Evolutionary conservation across 2,113 vertebrate genomes (phyloP), one percentile per base, ranked within the genome.

Genomic region (Beaufortia kweichowensis): DNA sequence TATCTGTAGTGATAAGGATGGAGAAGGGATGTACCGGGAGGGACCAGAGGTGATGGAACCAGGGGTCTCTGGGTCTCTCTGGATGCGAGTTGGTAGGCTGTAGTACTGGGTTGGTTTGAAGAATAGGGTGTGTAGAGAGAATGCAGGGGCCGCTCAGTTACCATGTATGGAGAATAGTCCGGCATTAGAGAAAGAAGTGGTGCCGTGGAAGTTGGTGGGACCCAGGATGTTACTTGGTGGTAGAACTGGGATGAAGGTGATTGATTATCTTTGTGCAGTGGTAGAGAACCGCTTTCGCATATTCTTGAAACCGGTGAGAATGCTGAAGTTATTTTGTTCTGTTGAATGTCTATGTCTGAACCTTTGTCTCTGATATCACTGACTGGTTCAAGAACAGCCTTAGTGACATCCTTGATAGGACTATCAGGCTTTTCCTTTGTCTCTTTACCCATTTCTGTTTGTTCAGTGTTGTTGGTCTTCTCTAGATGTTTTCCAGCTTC

Each of bases 11-110:
- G 89, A 65, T 93, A 94, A 60, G 95, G 86, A 50, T 67, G 91
- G 74, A 53, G 93, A 76, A 86, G 83, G 83, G 87, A 50, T 86
- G 82, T 56, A 87, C 90, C 84, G 41, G 87, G 89, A 86, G 65
- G 94, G 79, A 86, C 91, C 23, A 41, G 92, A 84, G 87, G 89
- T 19, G 93, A 94, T 35, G 94, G 90, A 66, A 94, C 89, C 79
- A 95, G 87, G 26, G 92, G 92, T 87, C 94, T 94, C 57, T 95
- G 95, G 8, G 93, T 90, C 81, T 94, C 93, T 50, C 93, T 29
- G 46, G 94, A 88, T 0, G 94, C 33, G 87, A 92, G 15, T 88
- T 81, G 87, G 89, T 86, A 88, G 59, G 89, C 53, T 21, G 83
- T 10, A 31, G 88, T 60, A 43, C 67, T 85, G 41, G 73, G 12